These are phyloP conservation scores for Nasonia oneida DNA, from an alignment of 2,888 invertebrate species.

Conservation along the genomic window DNA sequence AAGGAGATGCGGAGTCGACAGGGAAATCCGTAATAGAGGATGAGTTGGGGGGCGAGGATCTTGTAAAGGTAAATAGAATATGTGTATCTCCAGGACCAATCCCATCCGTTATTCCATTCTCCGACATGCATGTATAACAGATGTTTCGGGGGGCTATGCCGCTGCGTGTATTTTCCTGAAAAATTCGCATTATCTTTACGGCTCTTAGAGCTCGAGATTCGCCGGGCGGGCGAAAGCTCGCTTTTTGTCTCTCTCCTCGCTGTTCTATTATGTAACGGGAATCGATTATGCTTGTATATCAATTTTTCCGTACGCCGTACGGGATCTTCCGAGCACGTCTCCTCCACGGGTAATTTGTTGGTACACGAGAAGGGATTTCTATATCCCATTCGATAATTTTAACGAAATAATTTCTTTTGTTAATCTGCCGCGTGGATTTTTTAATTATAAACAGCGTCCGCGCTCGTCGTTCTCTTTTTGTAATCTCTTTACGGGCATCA, in stretches of 20 bases:
- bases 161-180: constrained; percentile 13
- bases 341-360: neutral
- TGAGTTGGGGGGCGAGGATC: constrained; percentile 49
- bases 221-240: neutral
- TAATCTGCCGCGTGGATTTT: too few species aligned
- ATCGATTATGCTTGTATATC: constrained; percentile 18
- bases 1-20: constrained; percentile 47
- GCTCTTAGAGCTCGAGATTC: constrained; percentile 27
- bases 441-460: too few species aligned
- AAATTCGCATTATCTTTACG: constrained; percentile 42
- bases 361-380: neutral
- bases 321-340: neutral
- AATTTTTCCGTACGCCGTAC: neutral
- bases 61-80: constrained; percentile 65
- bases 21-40: constrained; percentile 60
- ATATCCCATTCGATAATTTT: too few species aligned
- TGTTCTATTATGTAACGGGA: constrained; percentile 30
- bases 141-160: constrained; percentile 24
- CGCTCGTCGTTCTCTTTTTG: too few species aligned
- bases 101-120: constrained; percentile 65
- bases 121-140: constrained; percentile 43
- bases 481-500: neutral
- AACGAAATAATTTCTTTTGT: too few species aligned
- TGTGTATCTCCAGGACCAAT: constrained; percentile 58
- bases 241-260: constrained; percentile 8